These are phyloP conservation scores for Sinella curviseta DNA, from an alignment of 1,140 invertebrate genomes.

Conservation along the genomic window DNA sequence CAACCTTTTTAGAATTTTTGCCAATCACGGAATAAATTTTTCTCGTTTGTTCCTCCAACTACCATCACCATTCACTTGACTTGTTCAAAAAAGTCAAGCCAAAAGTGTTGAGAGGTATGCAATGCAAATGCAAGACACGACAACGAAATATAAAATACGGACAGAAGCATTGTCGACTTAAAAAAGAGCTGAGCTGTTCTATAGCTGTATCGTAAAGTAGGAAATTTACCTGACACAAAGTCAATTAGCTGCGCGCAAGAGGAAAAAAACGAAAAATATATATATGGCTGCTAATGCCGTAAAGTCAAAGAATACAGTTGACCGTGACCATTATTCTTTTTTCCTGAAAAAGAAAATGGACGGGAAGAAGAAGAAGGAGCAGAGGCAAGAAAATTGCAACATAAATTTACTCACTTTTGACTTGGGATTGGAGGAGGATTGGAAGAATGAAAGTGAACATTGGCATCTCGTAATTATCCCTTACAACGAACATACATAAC, in stretches of 20 bases:
- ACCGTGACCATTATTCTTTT: slow-evolving; percentile 5
- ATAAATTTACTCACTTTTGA: not conserved
- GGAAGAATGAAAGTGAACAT: not conserved
- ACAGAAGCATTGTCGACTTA: too few species aligned
- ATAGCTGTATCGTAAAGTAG: not conserved
- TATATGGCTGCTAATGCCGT: not conserved
- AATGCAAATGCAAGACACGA: too few species aligned
- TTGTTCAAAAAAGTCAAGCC: not conserved
- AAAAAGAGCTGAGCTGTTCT: not conserved
- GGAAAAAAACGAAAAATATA: not conserved
- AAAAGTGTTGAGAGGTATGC: too few species aligned
- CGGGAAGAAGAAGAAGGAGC: not conserved
- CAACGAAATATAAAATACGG: too few species aligned
- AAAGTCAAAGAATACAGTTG: not conserved
- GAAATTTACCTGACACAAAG: slow-evolving; percentile 19
- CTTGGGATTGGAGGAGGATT: too few species aligned
- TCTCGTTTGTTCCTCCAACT: not conserved
- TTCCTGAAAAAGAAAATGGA: not conserved
- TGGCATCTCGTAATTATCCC: too few species aligned
- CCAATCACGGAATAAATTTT: not conserved
- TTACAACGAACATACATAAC: too few species aligned
- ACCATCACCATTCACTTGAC: not conserved
- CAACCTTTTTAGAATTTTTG: not conserved
- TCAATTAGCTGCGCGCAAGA: not conserved
- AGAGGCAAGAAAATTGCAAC: not conserved